Conservation (phyloP, 1,140 invertebrate species). For the Papilio glaucus region DNA sequence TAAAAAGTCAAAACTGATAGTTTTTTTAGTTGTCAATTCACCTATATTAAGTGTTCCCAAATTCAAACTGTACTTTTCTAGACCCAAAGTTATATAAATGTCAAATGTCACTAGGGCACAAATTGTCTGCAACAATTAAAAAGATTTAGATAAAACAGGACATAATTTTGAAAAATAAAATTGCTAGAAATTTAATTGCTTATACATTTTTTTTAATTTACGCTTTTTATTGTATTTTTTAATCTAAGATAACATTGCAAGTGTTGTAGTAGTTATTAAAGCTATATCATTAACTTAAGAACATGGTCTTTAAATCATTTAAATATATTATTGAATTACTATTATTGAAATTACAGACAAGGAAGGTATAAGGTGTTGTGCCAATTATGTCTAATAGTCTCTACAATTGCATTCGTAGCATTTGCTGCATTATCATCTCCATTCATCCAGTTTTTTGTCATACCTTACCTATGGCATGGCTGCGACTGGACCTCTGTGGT, state of each 20-base stretch:
- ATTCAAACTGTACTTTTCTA: background rate
- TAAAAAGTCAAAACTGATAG: constrained; percentile 33
- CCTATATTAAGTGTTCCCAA: background rate
- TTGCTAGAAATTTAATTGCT: too few species aligned
- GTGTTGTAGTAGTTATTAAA: too few species aligned
- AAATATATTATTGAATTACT: background rate
- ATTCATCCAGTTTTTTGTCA: constrained; percentile 35
- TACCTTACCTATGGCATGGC: constrained; percentile 70
- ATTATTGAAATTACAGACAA: background rate
- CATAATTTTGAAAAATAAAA: too few species aligned
- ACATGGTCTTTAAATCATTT: too few species aligned
- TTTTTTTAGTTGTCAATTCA: background rate
- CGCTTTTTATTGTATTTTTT: too few species aligned
- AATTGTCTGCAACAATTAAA: too few species aligned
- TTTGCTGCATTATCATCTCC: constrained; percentile 16
- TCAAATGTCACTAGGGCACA: too few species aligned
- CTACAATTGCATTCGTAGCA: background rate
- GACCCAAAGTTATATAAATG: background rate
- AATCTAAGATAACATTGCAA: too few species aligned
- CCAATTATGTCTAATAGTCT: background rate
- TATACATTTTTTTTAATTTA: too few species aligned
- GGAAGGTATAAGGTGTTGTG: constrained; percentile 12
- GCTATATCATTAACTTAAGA: too few species aligned
- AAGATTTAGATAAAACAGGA: too few species aligned
- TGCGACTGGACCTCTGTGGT: constrained; percentile 52